Percentiles rank a stretch among this genome's conserved stretches.
These are phyloP conservation scores for Gallinago jamesoni DNA, from an alignment of 2,113 vertebrate genomes.

Conservation along the genomic window DNA sequence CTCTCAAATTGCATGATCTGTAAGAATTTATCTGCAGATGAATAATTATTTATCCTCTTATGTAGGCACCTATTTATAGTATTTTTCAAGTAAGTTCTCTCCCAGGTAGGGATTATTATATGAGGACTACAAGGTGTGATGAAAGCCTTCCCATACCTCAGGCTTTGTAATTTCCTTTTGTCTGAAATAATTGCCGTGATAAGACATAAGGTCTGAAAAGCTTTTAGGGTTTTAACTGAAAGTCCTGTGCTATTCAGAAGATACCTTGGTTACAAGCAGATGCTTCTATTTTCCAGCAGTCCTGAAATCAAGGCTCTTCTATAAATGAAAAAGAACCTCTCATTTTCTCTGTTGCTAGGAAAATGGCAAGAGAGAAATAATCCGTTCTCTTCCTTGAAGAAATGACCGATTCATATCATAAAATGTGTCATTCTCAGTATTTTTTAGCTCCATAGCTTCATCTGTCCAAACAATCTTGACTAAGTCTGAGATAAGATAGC, in stretches of 20 bases:
- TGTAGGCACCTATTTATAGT: not conserved
- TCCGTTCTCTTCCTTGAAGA: not conserved
- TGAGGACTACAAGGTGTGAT: not conserved
- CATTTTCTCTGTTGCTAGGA: conserved; percentile 31
- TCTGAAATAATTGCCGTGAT: conserved; percentile 17
- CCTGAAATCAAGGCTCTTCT: conserved; percentile 12
- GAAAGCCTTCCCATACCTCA: not conserved
- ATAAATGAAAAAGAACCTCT: not conserved
- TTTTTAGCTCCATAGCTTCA: not conserved
- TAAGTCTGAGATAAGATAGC: not conserved
- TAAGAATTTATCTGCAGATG: conserved; percentile 25
- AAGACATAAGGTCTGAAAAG: not conserved
- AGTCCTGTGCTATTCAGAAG: not conserved
- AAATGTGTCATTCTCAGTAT: not conserved
- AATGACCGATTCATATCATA: not conserved
- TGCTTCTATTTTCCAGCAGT: not conserved
- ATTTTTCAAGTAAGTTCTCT: conserved; percentile 22
- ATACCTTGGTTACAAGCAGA: not conserved
- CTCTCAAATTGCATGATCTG: not conserved
- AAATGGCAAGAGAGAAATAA: not conserved
- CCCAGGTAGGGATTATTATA: not conserved
- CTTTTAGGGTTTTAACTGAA: not conserved
- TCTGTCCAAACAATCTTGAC: not conserved
- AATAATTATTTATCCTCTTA: conserved; percentile 26
- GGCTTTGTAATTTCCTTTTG: not conserved